Evolutionary conservation across 2,797 vertebrate genomes (phyloP).

Genomic region (Choloepus didactylus): DNA sequence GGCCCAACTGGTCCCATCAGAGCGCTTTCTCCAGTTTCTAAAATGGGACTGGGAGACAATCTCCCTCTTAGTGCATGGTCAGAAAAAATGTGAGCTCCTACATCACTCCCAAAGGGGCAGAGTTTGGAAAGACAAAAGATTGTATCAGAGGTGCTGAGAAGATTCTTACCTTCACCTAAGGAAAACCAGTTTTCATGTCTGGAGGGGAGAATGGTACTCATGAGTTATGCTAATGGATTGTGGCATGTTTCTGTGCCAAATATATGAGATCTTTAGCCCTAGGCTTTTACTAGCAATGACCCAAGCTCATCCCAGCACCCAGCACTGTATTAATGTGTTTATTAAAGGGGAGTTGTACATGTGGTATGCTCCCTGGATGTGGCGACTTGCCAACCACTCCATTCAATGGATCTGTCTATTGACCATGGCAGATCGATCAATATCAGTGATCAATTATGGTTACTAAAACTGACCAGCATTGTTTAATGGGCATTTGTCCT

Average conservation of each 20-base stretch:
- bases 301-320: not conserved
- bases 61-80: not conserved
- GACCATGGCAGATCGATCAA: slow-evolving; percentile 51
- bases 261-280: not conserved
- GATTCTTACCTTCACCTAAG: not conserved
- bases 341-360: not conserved
- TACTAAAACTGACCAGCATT: slow-evolving; percentile 27
- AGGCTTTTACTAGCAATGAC: not conserved
- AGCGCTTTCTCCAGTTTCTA: not conserved
- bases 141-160: not conserved
- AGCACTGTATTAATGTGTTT: not conserved
- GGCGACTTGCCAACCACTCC: slow-evolving; percentile 26
- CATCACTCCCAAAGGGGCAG: not conserved
- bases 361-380: not conserved
- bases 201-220: not conserved
- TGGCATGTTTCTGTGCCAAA: not conserved
- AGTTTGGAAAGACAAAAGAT: slow-evolving; percentile 39
- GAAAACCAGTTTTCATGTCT: slow-evolving; percentile 1
- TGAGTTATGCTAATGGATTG: not conserved
- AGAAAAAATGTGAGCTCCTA: slow-evolving; percentile 10
- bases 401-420: slow-evolving; percentile 55
- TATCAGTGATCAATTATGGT: slow-evolving; percentile 65
- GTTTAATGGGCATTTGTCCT: not conserved
- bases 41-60: not conserved
- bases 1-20: not conserved